Base-by-base conservation (phyloP, 2,888 invertebrate genomes). In the Conchocele bisecta region DNA sequence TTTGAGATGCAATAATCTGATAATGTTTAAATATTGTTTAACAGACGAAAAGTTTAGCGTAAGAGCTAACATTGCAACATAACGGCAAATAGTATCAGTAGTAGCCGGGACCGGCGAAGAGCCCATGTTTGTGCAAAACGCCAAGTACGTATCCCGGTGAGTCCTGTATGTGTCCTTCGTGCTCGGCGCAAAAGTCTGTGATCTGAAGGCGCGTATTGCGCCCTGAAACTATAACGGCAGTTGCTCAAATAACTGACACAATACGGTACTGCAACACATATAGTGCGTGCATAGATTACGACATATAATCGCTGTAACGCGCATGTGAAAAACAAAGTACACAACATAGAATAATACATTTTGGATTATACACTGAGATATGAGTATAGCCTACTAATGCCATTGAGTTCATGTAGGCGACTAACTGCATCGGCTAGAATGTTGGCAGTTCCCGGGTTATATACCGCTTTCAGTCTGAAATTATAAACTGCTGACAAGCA, bases 111-210 rank as follows among this genome's bases (percentile, higher is more conserved):
- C 41, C 13, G 66, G 44, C n/a, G 51, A 0, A 33, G 42, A 66
- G 9, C 59, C 51, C 2, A 53, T 17, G 20, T 13, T 15, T n/a
- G 2, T n/a, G 31, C 58, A 70, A 26, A 68, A 68, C 3, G 11
- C 15, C 4, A 68, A 22, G 44, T 71, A 71, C 13, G 59, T 53
- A 6, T 59, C 13, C 29, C 66, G 54, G 33, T 71, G 65, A n/a
- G 71, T 50, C 24, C n/a, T 42, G 48, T 71, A 56, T 5, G 71
- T 26, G 24, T 35, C 17, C 53, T 61, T 66, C 11, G 71, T 71
- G 9, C 39, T 59, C 9, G 46, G 37, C 3, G 60, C 42, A 17
- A 58, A 60, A n/a, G n/a, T n/a, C n/a, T n/a, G n/a, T n/a, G n/a
- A n/a, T n/a, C n/a, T n/a, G n/a, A n/a, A n/a, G n/a, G n/a, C n/a